These are phyloP conservation scores for Chrysoperla carnea DNA, from an alignment of 1,140 invertebrate genomes.

Conservation along the genomic window DNA sequence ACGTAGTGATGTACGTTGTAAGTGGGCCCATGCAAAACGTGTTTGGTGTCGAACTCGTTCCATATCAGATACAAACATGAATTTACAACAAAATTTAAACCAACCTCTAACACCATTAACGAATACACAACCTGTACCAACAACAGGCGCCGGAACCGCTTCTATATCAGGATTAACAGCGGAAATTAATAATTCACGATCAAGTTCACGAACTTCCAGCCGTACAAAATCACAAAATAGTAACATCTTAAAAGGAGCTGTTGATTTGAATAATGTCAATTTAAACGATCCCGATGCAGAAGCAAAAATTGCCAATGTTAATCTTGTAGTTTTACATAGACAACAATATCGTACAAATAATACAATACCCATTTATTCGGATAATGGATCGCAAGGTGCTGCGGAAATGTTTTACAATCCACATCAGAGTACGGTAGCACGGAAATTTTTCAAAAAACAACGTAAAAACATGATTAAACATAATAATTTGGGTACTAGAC, in stretches of 20 bases:
- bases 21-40: constrained; percentile 50
- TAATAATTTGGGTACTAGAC: constrained; percentile 50
- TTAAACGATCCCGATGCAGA: constrained; percentile 11
- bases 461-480: constrained; percentile 50
- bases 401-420: constrained; percentile 83
- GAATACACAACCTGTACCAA: constrained; percentile 4
- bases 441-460: constrained; percentile 83
- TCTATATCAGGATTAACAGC: constrained; percentile 5
- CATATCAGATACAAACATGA: constrained; percentile 40
- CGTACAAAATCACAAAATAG: constrained; percentile 30
- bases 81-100: constrained; percentile 27
- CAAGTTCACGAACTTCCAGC: constrained; percentile 38
- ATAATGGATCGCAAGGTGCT: constrained; percentile 29
- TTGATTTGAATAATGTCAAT: constrained; percentile 15
- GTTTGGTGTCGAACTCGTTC: constrained; percentile 41
- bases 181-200: constrained; percentile 28
- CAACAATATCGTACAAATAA: constrained; percentile 51
- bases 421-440: constrained; percentile 77
- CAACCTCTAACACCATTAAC: constrained; percentile 18
- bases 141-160: neutral
- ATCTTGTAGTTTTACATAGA: constrained; percentile 44
- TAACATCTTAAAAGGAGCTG: constrained; percentile 31
- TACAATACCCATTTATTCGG: constrained; percentile 48
- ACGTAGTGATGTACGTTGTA: constrained; percentile 58
- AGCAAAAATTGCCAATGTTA: constrained; percentile 32